Evolutionary conservation across 2,888 invertebrate species (phyloP).

Genomic region (Sphaerophoria rueppellii): DNA sequence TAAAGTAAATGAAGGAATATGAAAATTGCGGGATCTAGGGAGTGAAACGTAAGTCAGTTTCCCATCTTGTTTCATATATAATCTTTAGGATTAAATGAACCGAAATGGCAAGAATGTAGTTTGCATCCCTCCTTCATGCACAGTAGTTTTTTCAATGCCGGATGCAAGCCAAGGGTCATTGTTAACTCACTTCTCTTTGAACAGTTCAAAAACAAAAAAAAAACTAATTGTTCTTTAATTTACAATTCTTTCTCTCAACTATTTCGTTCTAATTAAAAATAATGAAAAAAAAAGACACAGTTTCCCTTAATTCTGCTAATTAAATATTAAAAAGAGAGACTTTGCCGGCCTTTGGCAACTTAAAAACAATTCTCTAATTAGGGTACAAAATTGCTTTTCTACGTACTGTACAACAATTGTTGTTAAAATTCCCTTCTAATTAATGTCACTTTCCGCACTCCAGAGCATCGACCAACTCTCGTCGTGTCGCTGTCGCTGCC

Average conservation of each 20-base stretch:
- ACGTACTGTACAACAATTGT: constrained; percentile 35
- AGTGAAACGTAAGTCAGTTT: too few species aligned
- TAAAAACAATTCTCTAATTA: constrained; percentile 56
- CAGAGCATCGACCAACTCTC: not conserved
- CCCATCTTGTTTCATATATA: too few species aligned
- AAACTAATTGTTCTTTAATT: not conserved
- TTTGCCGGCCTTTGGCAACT: not conserved
- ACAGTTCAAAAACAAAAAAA: too few species aligned
- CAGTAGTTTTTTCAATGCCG: too few species aligned
- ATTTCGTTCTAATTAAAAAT: constrained; percentile 19
- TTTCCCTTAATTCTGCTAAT: constrained; percentile 28
- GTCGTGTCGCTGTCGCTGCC: not conserved
- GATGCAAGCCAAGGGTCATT: too few species aligned
- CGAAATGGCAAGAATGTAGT: too few species aligned
- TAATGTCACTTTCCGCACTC: constrained; percentile 35
- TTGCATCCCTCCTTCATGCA: too few species aligned
- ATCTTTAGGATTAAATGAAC: too few species aligned
- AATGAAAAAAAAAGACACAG: not conserved
- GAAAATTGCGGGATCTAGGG: too few species aligned
- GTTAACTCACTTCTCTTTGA: too few species aligned
- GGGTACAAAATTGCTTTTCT: constrained; percentile 45
- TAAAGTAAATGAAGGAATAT: too few species aligned
- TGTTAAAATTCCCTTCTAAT: constrained; percentile 47
- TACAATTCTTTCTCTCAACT: constrained; percentile 6
- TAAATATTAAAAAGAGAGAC: constrained; percentile 40